Evolutionary conservation across 2,888 invertebrate species (phyloP).

Genomic region (Bugulina stolonifera): DNA sequence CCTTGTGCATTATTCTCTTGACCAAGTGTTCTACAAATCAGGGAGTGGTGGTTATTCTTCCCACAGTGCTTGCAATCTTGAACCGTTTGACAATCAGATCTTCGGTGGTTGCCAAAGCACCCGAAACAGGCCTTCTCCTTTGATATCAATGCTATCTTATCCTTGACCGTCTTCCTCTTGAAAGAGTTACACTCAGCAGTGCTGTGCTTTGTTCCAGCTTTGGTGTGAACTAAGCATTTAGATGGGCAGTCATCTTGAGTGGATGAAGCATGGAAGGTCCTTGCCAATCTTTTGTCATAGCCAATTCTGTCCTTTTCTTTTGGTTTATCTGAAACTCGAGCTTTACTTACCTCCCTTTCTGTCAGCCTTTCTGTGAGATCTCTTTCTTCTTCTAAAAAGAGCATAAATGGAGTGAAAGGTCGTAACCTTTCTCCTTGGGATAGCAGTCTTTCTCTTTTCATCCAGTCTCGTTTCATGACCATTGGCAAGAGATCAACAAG

Average conservation of each 20-base stretch:
- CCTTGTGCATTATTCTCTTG: neutral
- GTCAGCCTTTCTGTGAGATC: neutral
- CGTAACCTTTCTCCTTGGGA: neutral
- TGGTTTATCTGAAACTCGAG: neutral
- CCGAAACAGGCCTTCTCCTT: neutral
- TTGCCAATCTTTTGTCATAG: neutral
- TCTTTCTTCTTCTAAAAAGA: slow-evolving; percentile 4
- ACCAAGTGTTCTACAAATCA: neutral
- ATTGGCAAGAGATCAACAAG: neutral
- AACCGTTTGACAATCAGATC: neutral
- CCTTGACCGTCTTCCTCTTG: neutral
- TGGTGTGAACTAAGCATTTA: neutral
- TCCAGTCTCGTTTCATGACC: slow-evolving; percentile 1
- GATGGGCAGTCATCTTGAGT: neutral
- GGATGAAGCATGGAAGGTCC: neutral
- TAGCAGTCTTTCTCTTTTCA: neutral
- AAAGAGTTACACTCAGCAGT: slow-evolving; percentile 1
- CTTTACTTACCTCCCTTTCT: neutral
- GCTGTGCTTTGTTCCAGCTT: neutral
- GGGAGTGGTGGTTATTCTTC: neutral
- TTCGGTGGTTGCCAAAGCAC: neutral
- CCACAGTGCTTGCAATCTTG: neutral
- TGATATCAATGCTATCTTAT: neutral
- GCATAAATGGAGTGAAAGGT: slow-evolving; percentile 1
- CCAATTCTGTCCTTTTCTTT: neutral